Evolutionary conservation across 2,888 invertebrate species (phyloP).

Genomic region (Gastracanthus pulcherrimus): DNA sequence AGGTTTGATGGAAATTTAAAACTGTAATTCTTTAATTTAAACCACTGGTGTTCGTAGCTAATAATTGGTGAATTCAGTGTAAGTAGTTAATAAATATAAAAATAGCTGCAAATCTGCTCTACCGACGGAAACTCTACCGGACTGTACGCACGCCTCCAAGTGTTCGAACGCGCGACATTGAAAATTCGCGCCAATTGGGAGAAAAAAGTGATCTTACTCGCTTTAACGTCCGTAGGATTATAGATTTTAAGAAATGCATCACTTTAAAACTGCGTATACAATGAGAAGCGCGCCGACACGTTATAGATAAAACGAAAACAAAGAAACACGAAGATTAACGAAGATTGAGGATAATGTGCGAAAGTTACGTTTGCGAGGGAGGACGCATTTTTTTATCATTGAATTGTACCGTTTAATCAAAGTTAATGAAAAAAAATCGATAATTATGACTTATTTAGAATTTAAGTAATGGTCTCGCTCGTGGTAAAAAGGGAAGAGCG

Average conservation of each 20-base stretch:
- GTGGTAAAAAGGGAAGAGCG: background rate
- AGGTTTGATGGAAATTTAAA: too few species aligned
- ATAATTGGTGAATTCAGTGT: too few species aligned
- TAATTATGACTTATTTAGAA: background rate
- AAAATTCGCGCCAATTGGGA: background rate
- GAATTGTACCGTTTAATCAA: background rate
- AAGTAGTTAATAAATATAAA: too few species aligned
- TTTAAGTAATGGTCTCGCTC: background rate
- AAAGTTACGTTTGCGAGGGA: background rate
- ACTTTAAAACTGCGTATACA: slow-evolving; percentile 65
- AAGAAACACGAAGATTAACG: background rate
- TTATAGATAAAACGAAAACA: background rate
- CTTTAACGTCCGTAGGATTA: slow-evolving; percentile 72
- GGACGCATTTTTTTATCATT: slow-evolving; percentile 31
- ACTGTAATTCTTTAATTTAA: background rate
- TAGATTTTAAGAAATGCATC: slow-evolving; percentile 65
- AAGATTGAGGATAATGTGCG: background rate
- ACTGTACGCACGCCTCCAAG: slow-evolving; percentile 46
- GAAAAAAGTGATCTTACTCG: slow-evolving; percentile 72
- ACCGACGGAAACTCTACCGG: background rate
- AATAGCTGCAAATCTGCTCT: background rate
- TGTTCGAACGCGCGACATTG: slow-evolving; percentile 19
- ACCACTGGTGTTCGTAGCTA: too few species aligned
- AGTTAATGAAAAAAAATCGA: background rate
- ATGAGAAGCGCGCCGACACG: slow-evolving; percentile 38